Evolutionary conservation across 2,113 vertebrate genomes (phyloP), one percentile per base, ranked within the genome.

Genomic region (Chelonoidis abingdonii): DNA sequence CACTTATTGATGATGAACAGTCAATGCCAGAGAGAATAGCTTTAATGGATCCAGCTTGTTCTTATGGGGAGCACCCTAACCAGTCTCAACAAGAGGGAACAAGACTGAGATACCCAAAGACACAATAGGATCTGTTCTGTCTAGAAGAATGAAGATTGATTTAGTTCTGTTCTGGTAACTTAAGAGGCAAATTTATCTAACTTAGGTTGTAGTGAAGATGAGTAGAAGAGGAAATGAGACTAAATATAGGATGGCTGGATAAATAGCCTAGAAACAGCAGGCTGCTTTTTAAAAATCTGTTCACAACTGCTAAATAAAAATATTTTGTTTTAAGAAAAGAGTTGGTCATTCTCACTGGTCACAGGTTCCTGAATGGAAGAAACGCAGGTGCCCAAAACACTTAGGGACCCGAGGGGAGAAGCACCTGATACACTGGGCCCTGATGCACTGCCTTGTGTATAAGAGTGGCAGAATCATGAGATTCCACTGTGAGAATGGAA

Each of bases 11-110:
- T 96, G 53, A 54, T 54, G 22, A 54, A 54, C 53, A 54, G 21
- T 22, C 53, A 54, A 9, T 22, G 53, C 53, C 8, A 54, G 53
- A 54, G 53, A 54, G 53, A 54, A 54, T 54, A 54, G 53, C 53
- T 54, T 54, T 54, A 22, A 54, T 54, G 53, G 53, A 8, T 54
- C 53, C 53, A 54, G 8, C 53, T 22, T 54, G 53, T 21, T 95
- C 95, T 96, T 95, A 69, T 72, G 94, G 95, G 95, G 89, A 94
- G 87, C 87, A 92, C 95, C 96, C 95, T 92, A 83, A 92, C 93
- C 94, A 97, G 80, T 52, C 59, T 49, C 91, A 95, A 94, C 84
- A 94, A 95, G 95, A 95, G 87, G 49, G 56, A 94, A 89, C 49
- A 47, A 90, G 59, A 89, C 47, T 92, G 80, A 94, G 92, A 95